Conservation (phyloP, 1,140 invertebrate genomes). For the Megalonaias nervosa region DNA sequence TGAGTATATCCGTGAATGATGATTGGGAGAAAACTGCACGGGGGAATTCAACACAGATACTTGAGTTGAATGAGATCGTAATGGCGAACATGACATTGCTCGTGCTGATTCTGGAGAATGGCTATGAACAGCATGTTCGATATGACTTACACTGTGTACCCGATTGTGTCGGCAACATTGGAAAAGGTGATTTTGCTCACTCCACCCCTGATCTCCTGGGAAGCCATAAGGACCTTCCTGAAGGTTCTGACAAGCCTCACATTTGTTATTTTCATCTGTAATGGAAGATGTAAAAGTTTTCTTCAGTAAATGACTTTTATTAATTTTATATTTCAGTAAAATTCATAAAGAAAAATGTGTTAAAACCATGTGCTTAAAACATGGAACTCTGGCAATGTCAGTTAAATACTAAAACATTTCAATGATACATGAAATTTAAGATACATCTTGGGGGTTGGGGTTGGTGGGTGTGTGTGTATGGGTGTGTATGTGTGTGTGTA, state of each 20-base stretch:
- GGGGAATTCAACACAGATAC: conserved; percentile 40
- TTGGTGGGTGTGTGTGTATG: no score
- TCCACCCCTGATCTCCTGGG: conserved; percentile 36
- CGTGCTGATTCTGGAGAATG: conserved; percentile 48
- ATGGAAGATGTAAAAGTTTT: not conserved
- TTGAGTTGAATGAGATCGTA: conserved; percentile 35
- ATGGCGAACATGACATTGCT: conserved; percentile 58
- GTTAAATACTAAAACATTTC: no score
- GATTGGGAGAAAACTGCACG: conserved; percentile 32
- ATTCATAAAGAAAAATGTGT: no score
- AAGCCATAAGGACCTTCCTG: conserved; percentile 18
- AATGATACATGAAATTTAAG: no score
- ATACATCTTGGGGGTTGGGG: no score
- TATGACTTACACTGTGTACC: conserved; percentile 65
- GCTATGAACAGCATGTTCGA: conserved; percentile 46
- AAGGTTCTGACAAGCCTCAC: conserved; percentile 46
- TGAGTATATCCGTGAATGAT: conserved; percentile 47
- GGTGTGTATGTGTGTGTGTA: no score
- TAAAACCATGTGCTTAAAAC: no score
- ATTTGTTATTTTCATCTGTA: conserved; percentile 39
- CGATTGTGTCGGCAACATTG: conserved; percentile 59
- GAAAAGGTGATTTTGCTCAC: conserved; percentile 37
- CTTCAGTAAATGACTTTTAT: no score
- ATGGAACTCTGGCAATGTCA: no score
- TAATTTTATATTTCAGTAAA: no score